Evolutionary conservation across 2,113 vertebrate genomes (phyloP), one percentile per base, ranked within the genome.

Genomic region (Poeciliopsis occidentalis): DNA sequence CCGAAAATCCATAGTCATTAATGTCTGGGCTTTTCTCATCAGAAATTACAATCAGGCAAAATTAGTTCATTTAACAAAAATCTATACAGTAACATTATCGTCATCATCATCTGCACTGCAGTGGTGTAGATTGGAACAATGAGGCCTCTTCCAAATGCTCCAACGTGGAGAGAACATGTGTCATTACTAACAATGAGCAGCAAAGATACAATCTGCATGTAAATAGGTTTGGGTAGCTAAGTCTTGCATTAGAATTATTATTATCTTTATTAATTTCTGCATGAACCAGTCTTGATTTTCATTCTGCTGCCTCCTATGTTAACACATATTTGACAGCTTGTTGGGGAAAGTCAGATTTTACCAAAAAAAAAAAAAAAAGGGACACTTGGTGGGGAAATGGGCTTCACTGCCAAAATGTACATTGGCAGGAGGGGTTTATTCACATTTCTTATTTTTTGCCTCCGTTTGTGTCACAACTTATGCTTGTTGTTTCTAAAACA

Each of bases 1-100:
- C 26, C n/a, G 47, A 39, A 82, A 85, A 90, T 88, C 79, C 75
- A 88, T 76, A 83, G 75, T 84, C 75, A 83, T 80, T 83, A 77
- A 79, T 83, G 70, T 64, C 69, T 2, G 1, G 64, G 67, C 39
- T 82, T 69, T 64, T 73, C 81, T 79, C 67, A 75, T 87, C 74
- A 75, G 68, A 88, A 83, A 84, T 87, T 72, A 82, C 76, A 79
- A 78, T 83, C 60, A 73, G 57, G 71, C 60, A 61, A 79, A 83
- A 80, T 82, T 57, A 74, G 75, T 79, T 57, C 19, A 57, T 57
- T 57, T 79, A 68, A 79, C 65, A 75, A 62, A 82, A 85, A 85
- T 85, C 78, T 67, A 84, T 85, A 39, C 34, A 78, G 39, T 62
- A 71, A 71, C 69, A 82, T 79, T 74, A 79, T 41, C 39, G 12